These are phyloP conservation scores for Rhea pennata DNA, from an alignment of 2,113 vertebrate genomes.

Conservation along the genomic window DNA sequence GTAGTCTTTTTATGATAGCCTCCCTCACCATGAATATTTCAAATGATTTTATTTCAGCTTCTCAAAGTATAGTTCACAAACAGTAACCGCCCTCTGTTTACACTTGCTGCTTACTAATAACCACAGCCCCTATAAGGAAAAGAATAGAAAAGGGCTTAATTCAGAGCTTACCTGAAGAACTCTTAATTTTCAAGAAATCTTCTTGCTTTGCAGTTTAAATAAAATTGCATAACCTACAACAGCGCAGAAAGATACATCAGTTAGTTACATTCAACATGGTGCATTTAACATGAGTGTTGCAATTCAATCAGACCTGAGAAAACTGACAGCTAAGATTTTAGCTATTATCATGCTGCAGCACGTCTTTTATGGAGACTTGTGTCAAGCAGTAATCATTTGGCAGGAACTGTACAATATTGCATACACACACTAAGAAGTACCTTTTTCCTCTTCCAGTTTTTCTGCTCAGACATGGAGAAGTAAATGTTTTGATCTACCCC, in stretches of 20 bases:
- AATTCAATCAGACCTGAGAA: not conserved
- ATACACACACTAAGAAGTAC: not conserved
- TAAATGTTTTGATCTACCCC: not conserved
- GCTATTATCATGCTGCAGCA: not conserved
- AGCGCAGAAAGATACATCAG: constrained; percentile 2
- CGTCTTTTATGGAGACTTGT: not conserved
- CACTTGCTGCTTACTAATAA: not conserved
- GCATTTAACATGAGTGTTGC: not conserved
- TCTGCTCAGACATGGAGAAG: not conserved
- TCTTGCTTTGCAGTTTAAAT: not conserved
- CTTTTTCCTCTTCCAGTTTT: not conserved
- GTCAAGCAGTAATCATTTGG: not conserved
- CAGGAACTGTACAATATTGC: not conserved
- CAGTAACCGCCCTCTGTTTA: not conserved
- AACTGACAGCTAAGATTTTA: not conserved
- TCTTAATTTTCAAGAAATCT: not conserved
- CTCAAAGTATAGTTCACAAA: not conserved
- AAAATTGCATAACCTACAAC: constrained; percentile 10
- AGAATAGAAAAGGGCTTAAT: not conserved
- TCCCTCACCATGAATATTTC: not conserved
- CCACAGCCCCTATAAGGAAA: not conserved
- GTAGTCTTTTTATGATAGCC: not conserved
- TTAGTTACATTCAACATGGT: not conserved
- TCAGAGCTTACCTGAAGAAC: constrained; percentile 16
- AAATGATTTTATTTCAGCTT: not conserved